phyloP scores from a whole-genome alignment of 2,888 invertebrate species.

The Eupsilia transversa region DNA sequence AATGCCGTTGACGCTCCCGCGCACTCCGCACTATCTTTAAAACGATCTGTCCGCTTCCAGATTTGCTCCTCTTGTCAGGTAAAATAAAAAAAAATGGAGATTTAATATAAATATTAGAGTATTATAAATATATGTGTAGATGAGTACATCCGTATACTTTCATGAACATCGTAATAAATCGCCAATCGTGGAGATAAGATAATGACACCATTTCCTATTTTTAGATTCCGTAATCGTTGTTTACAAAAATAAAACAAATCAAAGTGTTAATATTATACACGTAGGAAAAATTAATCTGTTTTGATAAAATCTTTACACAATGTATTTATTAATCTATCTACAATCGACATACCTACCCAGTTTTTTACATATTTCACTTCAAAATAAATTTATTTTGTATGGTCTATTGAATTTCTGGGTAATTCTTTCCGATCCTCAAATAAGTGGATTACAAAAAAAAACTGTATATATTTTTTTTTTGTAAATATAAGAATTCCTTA shows the following conservation, averaged over 20 bases:
- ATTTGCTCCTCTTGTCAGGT: neutral
- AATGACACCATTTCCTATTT: conserved; percentile 1
- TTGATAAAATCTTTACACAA: neutral
- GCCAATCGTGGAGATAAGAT: neutral
- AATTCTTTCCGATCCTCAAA: neutral
- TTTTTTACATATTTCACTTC: neutral
- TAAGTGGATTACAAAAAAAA: neutral
- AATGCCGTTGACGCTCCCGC: no score
- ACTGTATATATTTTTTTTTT: no score
- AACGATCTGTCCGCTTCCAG: neutral
- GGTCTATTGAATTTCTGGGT: neutral
- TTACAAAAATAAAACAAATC: neutral
- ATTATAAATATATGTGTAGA: no score
- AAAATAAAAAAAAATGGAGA: no score
- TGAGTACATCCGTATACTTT: neutral
- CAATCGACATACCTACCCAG: neutral
- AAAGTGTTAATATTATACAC: neutral
- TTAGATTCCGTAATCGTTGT: neutral
- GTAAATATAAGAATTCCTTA: no score
- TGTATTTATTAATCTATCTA: neutral
- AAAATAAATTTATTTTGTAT: no score
- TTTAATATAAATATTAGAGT: no score
- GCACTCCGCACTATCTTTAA: no score
- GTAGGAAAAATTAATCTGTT: neutral
- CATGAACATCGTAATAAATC: neutral